Evolutionary conservation across 2,888 invertebrate species (phyloP), one percentile per base, ranked within the genome.

Genomic region (Calliopum simillimum): DNA sequence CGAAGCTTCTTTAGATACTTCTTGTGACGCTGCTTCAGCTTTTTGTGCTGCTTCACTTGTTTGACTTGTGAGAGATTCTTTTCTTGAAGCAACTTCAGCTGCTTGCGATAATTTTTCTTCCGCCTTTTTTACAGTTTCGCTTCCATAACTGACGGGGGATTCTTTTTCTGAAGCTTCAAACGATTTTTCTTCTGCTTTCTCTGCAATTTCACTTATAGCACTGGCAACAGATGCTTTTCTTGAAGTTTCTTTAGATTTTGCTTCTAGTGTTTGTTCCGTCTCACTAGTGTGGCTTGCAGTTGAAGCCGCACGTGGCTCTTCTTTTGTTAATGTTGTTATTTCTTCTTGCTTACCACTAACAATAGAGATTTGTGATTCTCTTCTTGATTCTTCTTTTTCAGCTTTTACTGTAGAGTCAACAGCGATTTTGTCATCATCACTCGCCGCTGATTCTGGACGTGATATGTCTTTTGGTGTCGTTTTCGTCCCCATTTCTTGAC

Each of bases 221-320:
- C 75, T 76, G n/a, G 66, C 69, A 16, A 4, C 61, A 16, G 44
- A 16, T 46, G n/a, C 13, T 12, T 3, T 14, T 56, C 14, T 23
- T n/a, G n/a, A n/a, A n/a, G n/a, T n/a, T n/a, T n/a, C n/a, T n/a
- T n/a, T n/a, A n/a, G n/a, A n/a, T n/a, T n/a, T n/a, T n/a, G n/a
- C n/a, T n/a, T n/a, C n/a, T n/a, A n/a, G n/a, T n/a, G n/a, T n/a
- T 5, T 33, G 8, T 21, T 56, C 68, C 4, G 46, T 61, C 12
- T 46, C 73, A 44, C 75, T 76, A 1, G 55, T 43, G 46, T 75
- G 74, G 59, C 77, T 75, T 61, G 63, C 67, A 4, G 64, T 76
- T 0, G 85, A 81, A 23, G 76, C 75, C 3, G 84, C 82, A 61
- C 84, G 83, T 0, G 85, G 80, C 49, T 64, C 33, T 51, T 74